phyloP scores from a whole-genome alignment of 2,797 vertebrate species.

The Sandelia bainsii region DNA sequence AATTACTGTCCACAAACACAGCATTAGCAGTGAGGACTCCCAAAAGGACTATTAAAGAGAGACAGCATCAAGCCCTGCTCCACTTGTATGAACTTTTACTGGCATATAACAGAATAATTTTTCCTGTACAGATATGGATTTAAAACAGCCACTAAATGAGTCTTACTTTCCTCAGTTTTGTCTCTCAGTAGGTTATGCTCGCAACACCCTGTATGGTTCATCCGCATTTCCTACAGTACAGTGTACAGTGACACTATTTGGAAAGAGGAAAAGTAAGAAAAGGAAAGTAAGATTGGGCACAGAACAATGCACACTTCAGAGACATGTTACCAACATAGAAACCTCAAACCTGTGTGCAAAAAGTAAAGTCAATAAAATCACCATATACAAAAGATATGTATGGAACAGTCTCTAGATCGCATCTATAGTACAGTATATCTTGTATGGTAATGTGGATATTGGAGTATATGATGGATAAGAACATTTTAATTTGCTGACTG shows the following conservation, averaged over 20 bases:
- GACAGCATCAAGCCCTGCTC: conserved; percentile 30
- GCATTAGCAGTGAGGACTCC: conserved; percentile 25
- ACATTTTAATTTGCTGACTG: too few relatives aligned
- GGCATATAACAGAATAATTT: conserved; percentile 53
- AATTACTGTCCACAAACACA: conserved; percentile 34
- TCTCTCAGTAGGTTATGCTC: conserved; percentile 20
- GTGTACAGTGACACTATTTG: conserved; percentile 46
- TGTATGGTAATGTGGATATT: background rate
- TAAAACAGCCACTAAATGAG: conserved; percentile 62
- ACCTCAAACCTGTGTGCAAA: conserved; percentile 18
- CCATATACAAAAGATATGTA: background rate
- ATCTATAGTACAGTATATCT: background rate
- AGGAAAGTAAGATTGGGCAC: conserved; percentile 5
- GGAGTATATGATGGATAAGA: too few relatives aligned
- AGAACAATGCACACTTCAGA: conserved; percentile 10
- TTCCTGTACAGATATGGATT: conserved; percentile 21
- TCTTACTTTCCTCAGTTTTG: conserved; percentile 39
- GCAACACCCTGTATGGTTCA: conserved; percentile 41
- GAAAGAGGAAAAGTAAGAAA: conserved; percentile 38
- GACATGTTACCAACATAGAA: conserved; percentile 9
- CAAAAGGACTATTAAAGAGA: conserved; percentile 40
- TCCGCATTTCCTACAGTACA: conserved; percentile 44
- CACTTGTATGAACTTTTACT: conserved; percentile 49
- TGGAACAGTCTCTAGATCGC: background rate
- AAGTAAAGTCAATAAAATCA: background rate